These are phyloP conservation scores for Labeo catla DNA, from an alignment of 2,113 vertebrate species.

Conservation along the genomic window DNA sequence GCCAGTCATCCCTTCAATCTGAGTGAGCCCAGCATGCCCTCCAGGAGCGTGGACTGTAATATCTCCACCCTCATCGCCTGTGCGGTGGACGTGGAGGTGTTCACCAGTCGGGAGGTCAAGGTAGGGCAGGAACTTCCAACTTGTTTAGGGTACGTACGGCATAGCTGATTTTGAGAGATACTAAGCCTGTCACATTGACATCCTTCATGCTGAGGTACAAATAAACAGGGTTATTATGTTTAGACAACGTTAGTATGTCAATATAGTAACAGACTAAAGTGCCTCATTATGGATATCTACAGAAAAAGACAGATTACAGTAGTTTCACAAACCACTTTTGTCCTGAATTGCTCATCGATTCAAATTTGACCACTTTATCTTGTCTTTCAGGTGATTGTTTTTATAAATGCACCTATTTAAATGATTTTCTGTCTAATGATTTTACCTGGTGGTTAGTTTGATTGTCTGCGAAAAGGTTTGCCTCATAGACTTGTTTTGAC, in stretches of 20 bases:
- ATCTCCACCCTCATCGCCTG: slow-evolving; percentile 85
- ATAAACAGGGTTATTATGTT: background rate
- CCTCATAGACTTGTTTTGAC: slow-evolving; percentile 14
- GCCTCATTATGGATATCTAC: background rate
- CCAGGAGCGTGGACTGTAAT: slow-evolving; percentile 84
- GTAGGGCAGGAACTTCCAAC: slow-evolving; percentile 67
- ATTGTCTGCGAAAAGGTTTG: background rate
- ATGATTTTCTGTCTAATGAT: slow-evolving; percentile 5
- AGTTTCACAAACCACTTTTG: background rate
- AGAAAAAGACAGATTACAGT: background rate
- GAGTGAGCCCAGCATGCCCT: slow-evolving; percentile 76
- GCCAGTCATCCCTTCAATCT: background rate
- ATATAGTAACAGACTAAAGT: background rate
- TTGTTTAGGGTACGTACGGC: background rate
- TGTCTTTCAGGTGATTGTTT: background rate
- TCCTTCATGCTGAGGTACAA: slow-evolving; percentile 6
- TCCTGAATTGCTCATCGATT: background rate
- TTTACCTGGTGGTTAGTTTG: background rate
- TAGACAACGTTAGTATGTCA: background rate
- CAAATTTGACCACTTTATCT: background rate
- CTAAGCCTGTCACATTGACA: background rate
- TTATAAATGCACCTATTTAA: slow-evolving; percentile 18
- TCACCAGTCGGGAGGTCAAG: slow-evolving; percentile 83
- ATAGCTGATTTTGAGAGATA: background rate
- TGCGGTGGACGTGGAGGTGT: slow-evolving; percentile 83